phyloP scores from a whole-genome alignment of 2,888 invertebrate genomes.

The Drosophila longiperda region DNA sequence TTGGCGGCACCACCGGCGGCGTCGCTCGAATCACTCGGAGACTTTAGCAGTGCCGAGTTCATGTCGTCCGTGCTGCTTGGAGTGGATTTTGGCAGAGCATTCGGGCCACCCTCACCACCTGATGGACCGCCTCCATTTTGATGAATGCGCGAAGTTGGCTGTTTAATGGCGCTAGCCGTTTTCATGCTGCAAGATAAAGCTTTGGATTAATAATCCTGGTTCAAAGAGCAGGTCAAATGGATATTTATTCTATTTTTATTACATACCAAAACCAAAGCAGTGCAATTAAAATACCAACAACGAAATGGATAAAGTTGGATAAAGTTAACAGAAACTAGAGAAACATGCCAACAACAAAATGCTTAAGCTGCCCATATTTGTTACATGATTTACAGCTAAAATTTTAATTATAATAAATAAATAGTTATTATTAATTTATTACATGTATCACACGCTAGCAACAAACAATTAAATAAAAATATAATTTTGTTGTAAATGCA shows the following conservation, averaged over 20 bases:
- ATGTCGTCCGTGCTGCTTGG: constrained; percentile 89
- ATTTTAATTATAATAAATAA: not conserved
- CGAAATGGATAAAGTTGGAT: constrained; percentile 20
- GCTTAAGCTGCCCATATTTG: not conserved
- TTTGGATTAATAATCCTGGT: not conserved
- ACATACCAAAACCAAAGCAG: constrained; percentile 46
- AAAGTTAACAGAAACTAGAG: constrained; percentile 6
- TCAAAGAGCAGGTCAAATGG: not conserved
- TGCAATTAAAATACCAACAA: constrained; percentile 43
- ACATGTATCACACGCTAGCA: not conserved
- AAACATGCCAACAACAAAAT: constrained; percentile 28
- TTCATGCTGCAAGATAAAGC: constrained; percentile 77
- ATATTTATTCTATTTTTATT: constrained; percentile 19
- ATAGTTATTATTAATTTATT: not conserved
- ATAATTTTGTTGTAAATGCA: not conserved
- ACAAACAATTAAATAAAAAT: not conserved
- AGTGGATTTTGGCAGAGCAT: constrained; percentile 86
- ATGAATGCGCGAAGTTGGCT: constrained; percentile 50
- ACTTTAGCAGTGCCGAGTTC: constrained; percentile 89
- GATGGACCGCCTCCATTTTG: constrained; percentile 69
- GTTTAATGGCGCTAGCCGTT: constrained; percentile 74
- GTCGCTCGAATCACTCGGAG: constrained; percentile 86
- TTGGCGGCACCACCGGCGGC: constrained; percentile 83
- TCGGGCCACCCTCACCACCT: constrained; percentile 49
- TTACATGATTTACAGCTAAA: not conserved